Percentiles rank a stretch among this genome's conserved stretches.
These are phyloP conservation scores for Clupea harengus DNA, from an alignment of 2,113 vertebrate species.

Conservation along the genomic window DNA sequence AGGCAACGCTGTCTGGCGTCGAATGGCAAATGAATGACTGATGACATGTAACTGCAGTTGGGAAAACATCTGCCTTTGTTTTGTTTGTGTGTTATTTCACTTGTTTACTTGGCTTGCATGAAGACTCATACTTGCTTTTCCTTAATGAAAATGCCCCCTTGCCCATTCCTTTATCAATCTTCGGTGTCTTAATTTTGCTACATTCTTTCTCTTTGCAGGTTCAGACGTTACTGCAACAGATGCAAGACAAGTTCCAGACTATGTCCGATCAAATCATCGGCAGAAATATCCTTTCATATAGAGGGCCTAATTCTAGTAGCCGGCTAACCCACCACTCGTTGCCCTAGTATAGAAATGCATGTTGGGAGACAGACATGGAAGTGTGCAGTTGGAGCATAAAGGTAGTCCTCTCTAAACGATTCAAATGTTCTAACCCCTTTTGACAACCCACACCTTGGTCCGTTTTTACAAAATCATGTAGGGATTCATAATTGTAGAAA, in stretches of 20 bases:
- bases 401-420: too few species aligned
- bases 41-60: background rate
- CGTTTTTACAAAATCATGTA: too few species aligned
- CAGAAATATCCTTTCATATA: conserved; percentile 87
- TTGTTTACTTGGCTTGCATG: too few species aligned
- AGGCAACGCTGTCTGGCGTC: background rate
- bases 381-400: too few species aligned
- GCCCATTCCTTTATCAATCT: background rate
- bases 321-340: too few species aligned
- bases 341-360: too few species aligned
- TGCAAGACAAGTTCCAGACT: conserved; percentile 99
- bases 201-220: conserved; percentile 72
- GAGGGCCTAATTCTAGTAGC: too few species aligned
- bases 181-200: background rate
- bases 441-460: too few species aligned
- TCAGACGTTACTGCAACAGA: conserved; percentile 94
- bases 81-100: background rate
- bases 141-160: background rate
- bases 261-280: conserved; percentile 99
- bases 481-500: too few species aligned
- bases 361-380: too few species aligned
- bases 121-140: too few species aligned
- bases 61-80: background rate
- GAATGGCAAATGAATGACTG: background rate
- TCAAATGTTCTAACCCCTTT: too few species aligned